Evolutionary conservation across 1,140 invertebrate species (phyloP), one percentile per base, ranked within the genome.

Genomic region (Plectrocnemia conspersa): DNA sequence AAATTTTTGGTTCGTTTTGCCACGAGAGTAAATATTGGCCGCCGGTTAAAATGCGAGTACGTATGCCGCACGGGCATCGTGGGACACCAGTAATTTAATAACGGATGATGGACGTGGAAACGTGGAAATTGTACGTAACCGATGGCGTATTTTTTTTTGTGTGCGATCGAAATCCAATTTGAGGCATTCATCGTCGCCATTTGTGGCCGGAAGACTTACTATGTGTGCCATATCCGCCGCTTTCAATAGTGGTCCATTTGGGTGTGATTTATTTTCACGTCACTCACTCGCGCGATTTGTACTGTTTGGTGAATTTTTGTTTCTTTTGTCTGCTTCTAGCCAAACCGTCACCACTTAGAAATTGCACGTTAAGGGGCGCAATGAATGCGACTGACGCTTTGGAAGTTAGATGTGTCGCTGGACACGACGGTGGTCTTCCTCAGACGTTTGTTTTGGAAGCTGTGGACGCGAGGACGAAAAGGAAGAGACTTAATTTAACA

Each of bases 401-500:
- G 40, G 79, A 83, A 62, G 82, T 91, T 16, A 82, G 87, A 56
- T 91, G 88, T 66, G 75, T 82, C 6, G 75, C 80, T 1, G 88
- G 88, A 10, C 92, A 91, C 68, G 88, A 93, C 60, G 90, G 90
- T 3, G 91, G 90, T 0, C 73, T 93, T 7, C 82, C 84, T 13
- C 90, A 93, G 68, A 80, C 82, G 36, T 93, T 92, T 69, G 73
- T 86, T 22, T 68, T 92, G 38, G 89, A 93, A 69, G 88, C 88
- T 1, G 81, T 88, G 60, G 86, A 89, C 56, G 82, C 83, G 0
- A 65, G 78, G 52, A 84, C 82, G 1, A 83, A 82, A 57, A 80
- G 79, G 49, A 73, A 85, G n/a, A 75, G 83, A 10, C 75, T 87
- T 3, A 89, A 89, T 64, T 72, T 80, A 48, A 83, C 77, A 36